Evolutionary conservation across 2,113 vertebrate species (phyloP).

Genomic region (Pelobates fuscus): DNA sequence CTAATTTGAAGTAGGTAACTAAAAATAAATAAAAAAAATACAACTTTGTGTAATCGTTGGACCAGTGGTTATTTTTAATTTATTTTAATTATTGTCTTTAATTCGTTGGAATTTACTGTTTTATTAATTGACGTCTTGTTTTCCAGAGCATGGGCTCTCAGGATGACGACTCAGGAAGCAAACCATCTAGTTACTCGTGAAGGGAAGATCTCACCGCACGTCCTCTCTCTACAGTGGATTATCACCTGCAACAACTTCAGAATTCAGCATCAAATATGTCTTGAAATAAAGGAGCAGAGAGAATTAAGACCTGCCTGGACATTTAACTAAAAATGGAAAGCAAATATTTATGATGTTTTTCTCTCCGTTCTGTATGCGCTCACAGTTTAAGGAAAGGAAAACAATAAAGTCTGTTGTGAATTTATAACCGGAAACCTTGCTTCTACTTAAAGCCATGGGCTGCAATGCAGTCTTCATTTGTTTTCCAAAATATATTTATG

Average conservation of each 20-base stretch:
- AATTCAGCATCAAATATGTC: constrained; percentile 57
- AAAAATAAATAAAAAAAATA: too few relatives aligned
- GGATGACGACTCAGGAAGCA: constrained; percentile 98
- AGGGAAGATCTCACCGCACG: constrained; percentile 60
- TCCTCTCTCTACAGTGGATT: constrained; percentile 57
- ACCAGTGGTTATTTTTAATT: too few relatives aligned
- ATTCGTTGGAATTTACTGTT: too few relatives aligned
- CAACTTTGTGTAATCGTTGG: too few relatives aligned
- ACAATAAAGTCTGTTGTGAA: constrained; percentile 75
- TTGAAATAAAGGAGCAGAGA: constrained; percentile 60
- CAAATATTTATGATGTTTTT: constrained; percentile 59
- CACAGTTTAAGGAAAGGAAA: constrained; percentile 69
- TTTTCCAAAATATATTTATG: too few relatives aligned
- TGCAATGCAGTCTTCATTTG: too few relatives aligned
- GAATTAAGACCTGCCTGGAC: constrained; percentile 66
- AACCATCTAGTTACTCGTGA: constrained; percentile 98
- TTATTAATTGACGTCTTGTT: constrained; percentile 31
- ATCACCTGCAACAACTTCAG: constrained; percentile 59
- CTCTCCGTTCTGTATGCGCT: constrained; percentile 71
- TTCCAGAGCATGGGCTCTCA: constrained; percentile 96
- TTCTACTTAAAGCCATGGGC: constrained; percentile 65
- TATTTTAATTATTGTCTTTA: too few relatives aligned
- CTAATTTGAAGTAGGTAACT: too few relatives aligned
- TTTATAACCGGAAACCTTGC: constrained; percentile 77
- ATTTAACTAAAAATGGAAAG: constrained; percentile 58